These are phyloP conservation scores for Thysanoteuthis rhombus DNA, from an alignment of 2,888 invertebrate species.

Conservation along the genomic window DNA sequence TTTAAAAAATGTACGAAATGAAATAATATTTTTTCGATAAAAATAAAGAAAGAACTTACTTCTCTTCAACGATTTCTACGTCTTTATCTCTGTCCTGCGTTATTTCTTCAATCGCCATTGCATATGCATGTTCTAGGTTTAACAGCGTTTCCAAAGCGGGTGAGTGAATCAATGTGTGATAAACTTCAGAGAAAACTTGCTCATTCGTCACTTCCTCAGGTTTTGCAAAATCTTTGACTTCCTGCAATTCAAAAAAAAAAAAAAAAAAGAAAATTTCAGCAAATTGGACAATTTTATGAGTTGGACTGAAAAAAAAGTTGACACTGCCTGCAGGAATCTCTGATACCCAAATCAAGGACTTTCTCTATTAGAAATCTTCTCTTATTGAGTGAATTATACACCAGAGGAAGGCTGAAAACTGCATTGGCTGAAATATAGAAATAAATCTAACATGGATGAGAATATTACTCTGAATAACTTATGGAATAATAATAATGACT, in stretches of 20 bases:
- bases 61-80: conserved; percentile 59
- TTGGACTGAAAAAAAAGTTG: not conserved
- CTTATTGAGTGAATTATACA: not conserved
- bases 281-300: not conserved
- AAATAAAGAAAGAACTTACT: too few relatives aligned
- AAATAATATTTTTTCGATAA: conserved; percentile 70
- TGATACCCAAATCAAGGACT: not conserved
- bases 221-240: conserved; percentile 85
- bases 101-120: conserved; percentile 80
- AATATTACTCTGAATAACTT: not conserved
- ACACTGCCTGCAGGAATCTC: too few relatives aligned
- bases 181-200: conserved; percentile 85
- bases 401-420: not conserved
- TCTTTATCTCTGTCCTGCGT: conserved; percentile 74
- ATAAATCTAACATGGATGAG: not conserved
- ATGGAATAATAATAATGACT: too few relatives aligned
- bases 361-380: not conserved
- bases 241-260: conserved; percentile 68
- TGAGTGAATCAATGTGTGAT: conserved; percentile 84
- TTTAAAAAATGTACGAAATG: too few relatives aligned
- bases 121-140: conserved; percentile 87
- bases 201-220: conserved; percentile 72
- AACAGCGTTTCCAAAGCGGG: conserved; percentile 87
- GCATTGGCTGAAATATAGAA: too few relatives aligned
- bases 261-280: not conserved